Conservation (phyloP, 2,113 vertebrate species). For the Anguilla japonica region DNA sequence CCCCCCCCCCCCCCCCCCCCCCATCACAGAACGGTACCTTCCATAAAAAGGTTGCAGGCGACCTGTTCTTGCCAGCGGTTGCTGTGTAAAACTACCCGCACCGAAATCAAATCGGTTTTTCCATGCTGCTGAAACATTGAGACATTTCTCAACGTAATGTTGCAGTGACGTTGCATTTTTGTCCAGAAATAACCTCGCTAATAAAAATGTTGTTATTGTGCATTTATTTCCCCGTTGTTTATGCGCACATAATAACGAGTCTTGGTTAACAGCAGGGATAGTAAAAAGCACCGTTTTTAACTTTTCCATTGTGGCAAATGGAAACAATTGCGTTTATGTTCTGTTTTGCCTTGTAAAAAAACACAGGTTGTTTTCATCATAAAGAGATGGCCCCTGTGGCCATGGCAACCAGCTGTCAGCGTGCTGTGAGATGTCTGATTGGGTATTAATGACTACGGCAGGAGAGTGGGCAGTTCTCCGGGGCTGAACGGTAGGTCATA, state of each 20-base stretch:
- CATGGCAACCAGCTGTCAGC: conserved; percentile 62
- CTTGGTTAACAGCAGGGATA: background rate
- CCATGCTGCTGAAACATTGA: too few relatives aligned
- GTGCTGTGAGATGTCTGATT: conserved; percentile 49
- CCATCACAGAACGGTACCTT: too few relatives aligned
- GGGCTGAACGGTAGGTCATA: conserved; percentile 22
- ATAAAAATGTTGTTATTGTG: background rate
- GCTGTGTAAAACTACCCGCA: too few relatives aligned
- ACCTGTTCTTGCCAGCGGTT: too few relatives aligned
- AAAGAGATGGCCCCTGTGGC: conserved; percentile 46
- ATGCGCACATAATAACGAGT: background rate
- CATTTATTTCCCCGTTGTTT: background rate
- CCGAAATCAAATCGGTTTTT: too few relatives aligned
- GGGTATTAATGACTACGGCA: conserved; percentile 62
- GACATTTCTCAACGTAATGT: too few relatives aligned
- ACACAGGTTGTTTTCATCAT: conserved; percentile 45
- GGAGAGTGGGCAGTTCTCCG: conserved; percentile 25
- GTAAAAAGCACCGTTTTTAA: background rate
- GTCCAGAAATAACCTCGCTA: too few relatives aligned
- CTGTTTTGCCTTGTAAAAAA: conserved; percentile 59
- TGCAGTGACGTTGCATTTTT: too few relatives aligned
- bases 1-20: too few relatives aligned
- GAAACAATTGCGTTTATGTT: conserved; percentile 49
- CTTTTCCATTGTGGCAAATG: conserved; percentile 34
- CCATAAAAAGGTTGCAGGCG: too few relatives aligned